Evolutionary conservation across 2,888 invertebrate species (phyloP).

Genomic region (Brenthis ino): DNA sequence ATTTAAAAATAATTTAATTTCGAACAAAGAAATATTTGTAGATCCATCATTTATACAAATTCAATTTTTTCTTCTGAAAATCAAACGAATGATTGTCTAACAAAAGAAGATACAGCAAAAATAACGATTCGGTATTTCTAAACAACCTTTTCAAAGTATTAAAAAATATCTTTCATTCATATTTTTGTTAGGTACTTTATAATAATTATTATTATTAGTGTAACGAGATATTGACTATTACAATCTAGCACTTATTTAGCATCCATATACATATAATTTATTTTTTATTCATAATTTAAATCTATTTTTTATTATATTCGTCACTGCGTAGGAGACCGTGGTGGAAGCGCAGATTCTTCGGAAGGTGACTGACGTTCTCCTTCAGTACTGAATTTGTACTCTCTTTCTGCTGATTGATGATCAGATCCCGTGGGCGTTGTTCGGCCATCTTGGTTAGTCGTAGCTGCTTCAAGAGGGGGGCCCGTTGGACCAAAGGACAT

Average conservation of each 20-base stretch:
- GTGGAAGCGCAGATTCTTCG: constrained; percentile 59
- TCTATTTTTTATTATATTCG: constrained; percentile 25
- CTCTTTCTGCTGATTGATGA: constrained; percentile 64
- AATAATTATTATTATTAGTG: constrained; percentile 2
- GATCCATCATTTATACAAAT: too few species aligned
- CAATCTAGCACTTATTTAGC: constrained; percentile 18
- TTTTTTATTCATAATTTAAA: constrained; percentile 18
- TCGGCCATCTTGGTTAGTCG: constrained; percentile 56
- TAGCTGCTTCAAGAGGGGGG: constrained; percentile 61
- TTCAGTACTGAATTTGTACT: constrained; percentile 73
- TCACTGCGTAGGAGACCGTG: constrained; percentile 71
- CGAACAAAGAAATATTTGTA: too few species aligned
- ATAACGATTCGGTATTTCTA: too few species aligned
- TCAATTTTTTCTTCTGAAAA: too few species aligned
- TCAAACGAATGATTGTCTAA: too few species aligned
- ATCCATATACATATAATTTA: constrained; percentile 21
- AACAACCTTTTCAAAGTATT: too few species aligned
- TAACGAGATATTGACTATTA: constrained; percentile 22
- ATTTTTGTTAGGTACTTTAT: constrained; percentile 5
- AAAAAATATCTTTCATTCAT: not conserved
- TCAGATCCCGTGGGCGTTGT: constrained; percentile 65
- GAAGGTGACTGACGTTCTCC: constrained; percentile 72
- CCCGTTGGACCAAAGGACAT: constrained; percentile 68
- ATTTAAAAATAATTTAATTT: too few species aligned
- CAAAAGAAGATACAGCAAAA: too few species aligned